Conservation (phyloP, 2,113 vertebrate species). For the Fulica atra region DNA sequence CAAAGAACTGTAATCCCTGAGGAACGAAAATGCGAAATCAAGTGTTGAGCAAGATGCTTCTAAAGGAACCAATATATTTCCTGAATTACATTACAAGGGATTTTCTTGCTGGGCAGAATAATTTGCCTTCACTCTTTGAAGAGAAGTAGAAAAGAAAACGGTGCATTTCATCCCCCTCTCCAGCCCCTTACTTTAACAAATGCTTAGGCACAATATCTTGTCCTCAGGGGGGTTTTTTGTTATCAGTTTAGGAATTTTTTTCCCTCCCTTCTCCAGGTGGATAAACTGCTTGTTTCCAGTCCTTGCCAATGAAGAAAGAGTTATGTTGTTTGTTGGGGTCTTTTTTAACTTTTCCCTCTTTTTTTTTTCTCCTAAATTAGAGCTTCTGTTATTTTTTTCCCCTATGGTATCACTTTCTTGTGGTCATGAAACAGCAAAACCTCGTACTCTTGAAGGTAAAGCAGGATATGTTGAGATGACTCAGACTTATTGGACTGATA, state of each 20-base stretch:
- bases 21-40: slow-evolving; percentile 15
- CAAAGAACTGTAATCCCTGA: slow-evolving; percentile 4
- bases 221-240: not conserved
- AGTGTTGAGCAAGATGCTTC: slow-evolving; percentile 8
- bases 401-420: not conserved
- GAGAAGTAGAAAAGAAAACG: slow-evolving; percentile 2
- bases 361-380: not conserved
- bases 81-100: not conserved
- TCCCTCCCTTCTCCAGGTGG: not conserved
- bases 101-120: not conserved
- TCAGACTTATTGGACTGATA: not conserved
- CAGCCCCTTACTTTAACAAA: not conserved
- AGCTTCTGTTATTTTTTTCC: not conserved
- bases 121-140: slow-evolving; percentile 14
- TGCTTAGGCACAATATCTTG: not conserved
- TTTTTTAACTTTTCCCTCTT: not conserved
- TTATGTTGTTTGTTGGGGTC: not conserved
- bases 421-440: not conserved
- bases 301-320: not conserved
- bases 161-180: not conserved
- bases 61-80: slow-evolving; percentile 41
- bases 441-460: not conserved
- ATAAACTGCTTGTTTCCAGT: not conserved
- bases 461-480: not conserved
- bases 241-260: not conserved